These are phyloP conservation scores for Herminia tarsipennalis DNA, from an alignment of 2,888 invertebrate species.

Conservation along the genomic window DNA sequence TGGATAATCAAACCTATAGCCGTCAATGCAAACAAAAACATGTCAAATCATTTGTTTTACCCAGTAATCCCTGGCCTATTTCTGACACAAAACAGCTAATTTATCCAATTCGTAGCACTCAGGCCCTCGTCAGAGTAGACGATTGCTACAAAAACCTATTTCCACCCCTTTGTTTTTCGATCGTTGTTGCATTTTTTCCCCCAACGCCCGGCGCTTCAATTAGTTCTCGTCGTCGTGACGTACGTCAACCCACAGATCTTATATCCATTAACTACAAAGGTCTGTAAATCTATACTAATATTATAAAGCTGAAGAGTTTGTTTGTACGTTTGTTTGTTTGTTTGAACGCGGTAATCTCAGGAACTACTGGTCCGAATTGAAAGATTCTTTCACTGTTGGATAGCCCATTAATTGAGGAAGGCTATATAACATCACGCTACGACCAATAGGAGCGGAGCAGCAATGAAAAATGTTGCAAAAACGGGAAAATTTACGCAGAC, in stretches of 20 bases:
- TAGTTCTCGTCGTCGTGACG: constrained; percentile 43
- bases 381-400: too few relatives aligned
- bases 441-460: too few relatives aligned
- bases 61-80: constrained; percentile 19
- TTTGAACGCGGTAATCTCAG: not conserved
- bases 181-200: constrained; percentile 46
- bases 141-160: constrained; percentile 52
- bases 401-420: too few relatives aligned
- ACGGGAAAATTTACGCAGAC: too few relatives aligned
- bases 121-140: constrained; percentile 32
- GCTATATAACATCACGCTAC: too few relatives aligned
- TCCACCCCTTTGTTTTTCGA: constrained; percentile 46
- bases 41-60: not conserved
- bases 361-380: too few relatives aligned
- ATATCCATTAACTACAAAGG: constrained; percentile 34
- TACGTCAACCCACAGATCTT: constrained; percentile 19
- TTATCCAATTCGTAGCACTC: constrained; percentile 43
- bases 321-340: too few relatives aligned
- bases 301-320: too few relatives aligned
- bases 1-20: too few relatives aligned
- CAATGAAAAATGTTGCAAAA: too few relatives aligned
- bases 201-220: constrained; percentile 47
- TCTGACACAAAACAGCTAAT: constrained; percentile 53
- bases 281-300: not conserved
- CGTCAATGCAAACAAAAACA: not conserved